A percentile compares a stretch with the other conserved stretches of the same genome.
Evolutionary conservation across 2,888 invertebrate species (phyloP).

Genomic region (Eudasyphora cyanicolor): DNA sequence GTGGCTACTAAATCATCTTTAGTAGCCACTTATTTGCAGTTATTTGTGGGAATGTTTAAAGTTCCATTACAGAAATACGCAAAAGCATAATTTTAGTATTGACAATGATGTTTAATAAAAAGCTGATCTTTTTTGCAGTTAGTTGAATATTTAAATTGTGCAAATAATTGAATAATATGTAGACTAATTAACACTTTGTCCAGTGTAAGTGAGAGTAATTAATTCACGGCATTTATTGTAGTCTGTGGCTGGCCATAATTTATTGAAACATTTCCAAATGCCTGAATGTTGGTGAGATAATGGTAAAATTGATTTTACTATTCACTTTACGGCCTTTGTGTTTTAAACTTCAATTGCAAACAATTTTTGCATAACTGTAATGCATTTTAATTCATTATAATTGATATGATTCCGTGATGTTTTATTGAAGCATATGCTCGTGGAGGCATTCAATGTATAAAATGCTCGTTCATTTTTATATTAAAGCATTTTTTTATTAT

Average conservation of each 20-base stretch:
- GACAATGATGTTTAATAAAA: no score
- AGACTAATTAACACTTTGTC: conserved; percentile 6
- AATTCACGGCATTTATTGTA: background rate
- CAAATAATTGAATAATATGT: conserved; percentile 11
- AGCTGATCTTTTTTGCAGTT: background rate
- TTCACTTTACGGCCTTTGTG: background rate
- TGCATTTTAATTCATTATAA: no score
- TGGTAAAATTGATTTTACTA: background rate
- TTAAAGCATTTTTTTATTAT: no score
- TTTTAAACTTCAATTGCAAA: background rate
- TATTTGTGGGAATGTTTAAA: background rate
- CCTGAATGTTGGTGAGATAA: background rate
- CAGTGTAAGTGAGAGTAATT: background rate
- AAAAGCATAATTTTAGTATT: no score
- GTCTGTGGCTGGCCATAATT: background rate
- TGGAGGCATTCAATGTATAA: no score
- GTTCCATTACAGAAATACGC: background rate
- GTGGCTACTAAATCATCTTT: background rate
- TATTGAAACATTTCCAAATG: background rate
- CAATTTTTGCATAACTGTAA: no score
- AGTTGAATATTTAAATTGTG: background rate
- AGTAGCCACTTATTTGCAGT: conserved; percentile 10
- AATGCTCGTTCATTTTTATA: no score
- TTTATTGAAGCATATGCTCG: no score
- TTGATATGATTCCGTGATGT: no score